These are phyloP conservation scores for Picus viridis DNA, from an alignment of 2,797 vertebrate genomes.

Conservation along the genomic window DNA sequence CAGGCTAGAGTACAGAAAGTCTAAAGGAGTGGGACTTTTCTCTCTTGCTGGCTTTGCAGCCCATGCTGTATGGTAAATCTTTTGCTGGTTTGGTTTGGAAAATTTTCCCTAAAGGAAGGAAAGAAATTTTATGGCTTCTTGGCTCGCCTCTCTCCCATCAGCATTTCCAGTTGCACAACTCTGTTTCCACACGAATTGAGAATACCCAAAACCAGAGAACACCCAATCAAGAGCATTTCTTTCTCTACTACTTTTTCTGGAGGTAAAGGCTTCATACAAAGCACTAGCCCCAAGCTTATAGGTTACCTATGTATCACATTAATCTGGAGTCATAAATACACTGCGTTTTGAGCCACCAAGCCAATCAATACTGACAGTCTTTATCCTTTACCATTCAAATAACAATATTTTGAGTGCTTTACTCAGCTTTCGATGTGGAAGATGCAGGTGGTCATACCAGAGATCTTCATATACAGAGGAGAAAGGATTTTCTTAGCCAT, in stretches of 20 bases:
- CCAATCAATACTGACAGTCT: not conserved
- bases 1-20: not conserved
- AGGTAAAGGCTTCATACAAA: not conserved
- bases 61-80: not conserved
- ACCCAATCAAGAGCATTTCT: accelerated
- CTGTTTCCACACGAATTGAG: not conserved
- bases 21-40: not conserved
- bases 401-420: not conserved
- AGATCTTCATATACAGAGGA: not conserved
- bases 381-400: not conserved
- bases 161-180: not conserved
- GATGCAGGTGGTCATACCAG: not conserved
- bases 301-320: not conserved
- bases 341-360: not conserved
- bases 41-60: not conserved
- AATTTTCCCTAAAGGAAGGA: not conserved
- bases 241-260: not conserved
- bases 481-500: not conserved
- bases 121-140: not conserved
- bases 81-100: not conserved
- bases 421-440: not conserved
- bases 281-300: not conserved
- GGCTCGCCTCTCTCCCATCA: not conserved
- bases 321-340: not conserved
- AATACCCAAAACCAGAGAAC: not conserved